These are phyloP conservation scores for Dynastes maya DNA, from an alignment of 2,888 invertebrate genomes.

Conservation along the genomic window DNA sequence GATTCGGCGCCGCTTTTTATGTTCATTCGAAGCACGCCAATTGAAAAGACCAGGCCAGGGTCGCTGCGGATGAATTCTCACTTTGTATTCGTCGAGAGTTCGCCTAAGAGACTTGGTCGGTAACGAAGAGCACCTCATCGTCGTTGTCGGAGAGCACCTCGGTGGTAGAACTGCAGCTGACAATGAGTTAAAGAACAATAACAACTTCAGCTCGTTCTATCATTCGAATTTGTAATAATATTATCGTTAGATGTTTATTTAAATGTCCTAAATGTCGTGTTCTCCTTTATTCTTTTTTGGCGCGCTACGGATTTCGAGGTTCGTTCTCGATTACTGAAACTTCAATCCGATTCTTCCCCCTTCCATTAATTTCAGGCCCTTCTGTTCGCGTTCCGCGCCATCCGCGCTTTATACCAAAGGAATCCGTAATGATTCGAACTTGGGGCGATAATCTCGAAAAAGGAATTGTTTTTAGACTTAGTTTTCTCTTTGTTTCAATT, in stretches of 20 bases:
- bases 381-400: conserved; percentile 7
- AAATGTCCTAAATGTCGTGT: conserved; percentile 62
- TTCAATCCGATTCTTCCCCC: no score
- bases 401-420: conserved; percentile 32
- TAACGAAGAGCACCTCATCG: conserved; percentile 33
- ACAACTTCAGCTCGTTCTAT: conserved; percentile 65
- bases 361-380: background rate
- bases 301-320: background rate
- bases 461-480: conserved; percentile 15
- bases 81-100: conserved; percentile 67
- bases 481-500: conserved; percentile 9
- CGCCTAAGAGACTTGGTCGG: conserved; percentile 61
- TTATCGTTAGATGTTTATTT: conserved; percentile 68
- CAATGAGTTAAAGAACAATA: conserved; percentile 64
- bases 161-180: conserved; percentile 13
- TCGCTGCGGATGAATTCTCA: conserved; percentile 63
- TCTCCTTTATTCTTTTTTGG: conserved; percentile 37
- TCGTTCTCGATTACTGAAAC: conserved; percentile 9
- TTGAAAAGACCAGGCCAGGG: conserved; percentile 60
- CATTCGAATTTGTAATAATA: conserved; percentile 67
- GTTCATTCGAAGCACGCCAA: conserved; percentile 57
- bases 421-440: conserved; percentile 26
- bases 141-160: background rate
- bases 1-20: conserved; percentile 65
- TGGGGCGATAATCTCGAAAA: background rate